Base-by-base conservation (phyloP, 2,113 vertebrate genomes). In the Echinops telfairi region DNA sequence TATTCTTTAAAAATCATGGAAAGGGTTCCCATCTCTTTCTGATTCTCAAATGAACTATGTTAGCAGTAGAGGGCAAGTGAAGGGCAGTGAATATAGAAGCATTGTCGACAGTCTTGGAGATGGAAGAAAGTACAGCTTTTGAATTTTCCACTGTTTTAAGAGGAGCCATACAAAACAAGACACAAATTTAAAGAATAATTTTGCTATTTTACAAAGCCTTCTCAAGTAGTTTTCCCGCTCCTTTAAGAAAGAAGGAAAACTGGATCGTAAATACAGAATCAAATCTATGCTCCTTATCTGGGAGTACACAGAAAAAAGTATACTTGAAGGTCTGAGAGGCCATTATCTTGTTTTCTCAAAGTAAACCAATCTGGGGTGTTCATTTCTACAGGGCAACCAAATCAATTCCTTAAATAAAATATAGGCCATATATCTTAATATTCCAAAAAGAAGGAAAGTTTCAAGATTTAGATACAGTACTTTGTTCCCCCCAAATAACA, bases 31-130 rank as follows among this genome's bases (percentile, higher is more conserved):
- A 88, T 91, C 29, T 84, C 8, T 86, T 87, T 95, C 68, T 93
- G 94, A 78, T 78, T 94, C 84, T 81, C 81, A 71, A 87, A 75
- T 92, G 64, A 58, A 23, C 14, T n/a, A 5, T 82, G 3, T 75
- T 83, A 90, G 87, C 92, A 75, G 60, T 79, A 87, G 93, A 27
- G 40, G 87, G 91, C 90, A 95, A 95, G 89, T 86, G 36, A 91
- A 91, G 92, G 47, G 20, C 96, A 17, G 7, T 92, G 76, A 75
- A 92, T 64, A 43, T 25, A 95, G 86, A 38, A 68, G 5, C 43
- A 47, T 79, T 95, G 95, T 89, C 16, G 15, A 77, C 10, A 86
- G 40, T 57, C 36, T 93, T 17, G 1, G 2, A 4, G 16, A 20
- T 38, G 64, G 68, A 93, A 96, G 58, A 75, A 79, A 83, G 81